Percentiles rank a stretch among this genome's conserved stretches.
Evolutionary conservation across 1,140 invertebrate genomes (phyloP).

Genomic region (Drosophila subpulchrella): DNA sequence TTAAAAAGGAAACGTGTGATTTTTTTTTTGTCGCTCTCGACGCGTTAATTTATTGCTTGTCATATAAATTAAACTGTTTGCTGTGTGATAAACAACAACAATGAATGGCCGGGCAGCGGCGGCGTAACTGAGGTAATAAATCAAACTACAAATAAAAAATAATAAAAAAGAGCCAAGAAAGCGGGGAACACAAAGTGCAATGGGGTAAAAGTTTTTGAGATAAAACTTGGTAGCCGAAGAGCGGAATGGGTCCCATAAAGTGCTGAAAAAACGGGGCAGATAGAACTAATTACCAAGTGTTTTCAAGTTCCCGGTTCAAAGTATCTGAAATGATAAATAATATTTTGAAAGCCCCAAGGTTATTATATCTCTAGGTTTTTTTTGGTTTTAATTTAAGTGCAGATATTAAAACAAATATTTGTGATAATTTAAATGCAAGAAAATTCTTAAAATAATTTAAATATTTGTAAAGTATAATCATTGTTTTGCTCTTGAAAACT

Average conservation of each 20-base stretch:
- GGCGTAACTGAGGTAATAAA: constrained; percentile 37
- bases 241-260: constrained; percentile 14
- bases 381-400: neutral
- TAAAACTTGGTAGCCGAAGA: constrained; percentile 17
- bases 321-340: neutral
- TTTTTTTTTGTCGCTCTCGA: constrained; percentile 32
- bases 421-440: neutral
- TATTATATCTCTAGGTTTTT: neutral
- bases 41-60: constrained; percentile 69
- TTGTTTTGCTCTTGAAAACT: too few relatives aligned
- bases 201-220: constrained; percentile 17
- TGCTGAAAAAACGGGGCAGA: neutral
- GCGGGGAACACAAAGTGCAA: constrained; percentile 33
- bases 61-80: constrained; percentile 74
- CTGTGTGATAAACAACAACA: constrained; percentile 62
- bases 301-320: neutral
- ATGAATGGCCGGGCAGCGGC: constrained; percentile 31
- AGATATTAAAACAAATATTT: neutral
- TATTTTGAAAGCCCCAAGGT: neutral
- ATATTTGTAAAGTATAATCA: too few relatives aligned
- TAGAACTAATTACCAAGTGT: constrained; percentile 3
- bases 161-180: constrained; percentile 10
- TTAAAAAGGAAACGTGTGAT: constrained; percentile 13
- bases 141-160: constrained; percentile 19
- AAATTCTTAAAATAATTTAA: too few relatives aligned